These are phyloP conservation scores for Venustoraphidia nigricollis DNA, from an alignment of 2,888 invertebrate genomes.

Conservation along the genomic window DNA sequence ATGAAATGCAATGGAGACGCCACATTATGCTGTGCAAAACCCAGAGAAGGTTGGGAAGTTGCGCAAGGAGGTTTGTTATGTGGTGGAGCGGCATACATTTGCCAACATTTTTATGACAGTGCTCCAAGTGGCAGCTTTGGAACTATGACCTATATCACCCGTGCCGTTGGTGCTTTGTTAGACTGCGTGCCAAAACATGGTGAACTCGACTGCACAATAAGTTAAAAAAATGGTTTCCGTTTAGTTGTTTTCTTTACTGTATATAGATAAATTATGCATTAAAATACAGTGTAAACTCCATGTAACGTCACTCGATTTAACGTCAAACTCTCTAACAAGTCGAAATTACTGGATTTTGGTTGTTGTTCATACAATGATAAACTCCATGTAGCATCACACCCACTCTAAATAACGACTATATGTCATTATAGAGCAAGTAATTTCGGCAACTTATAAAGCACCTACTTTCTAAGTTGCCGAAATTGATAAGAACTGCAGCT, in stretches of 20 bases:
- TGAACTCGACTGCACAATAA: slow-evolving; percentile 68
- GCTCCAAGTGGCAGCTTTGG: slow-evolving; percentile 96
- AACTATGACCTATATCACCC: slow-evolving; percentile 91
- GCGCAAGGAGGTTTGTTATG: slow-evolving; percentile 54
- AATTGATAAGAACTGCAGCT: too few relatives aligned
- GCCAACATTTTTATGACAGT: slow-evolving; percentile 94
- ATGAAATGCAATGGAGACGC: slow-evolving; percentile 80
- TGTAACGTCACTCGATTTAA: too few relatives aligned
- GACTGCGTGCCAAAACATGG: slow-evolving; percentile 61
- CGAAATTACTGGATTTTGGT: too few relatives aligned
- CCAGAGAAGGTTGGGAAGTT: slow-evolving; percentile 42
- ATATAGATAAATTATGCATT: too few relatives aligned
- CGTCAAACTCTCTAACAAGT: too few relatives aligned
- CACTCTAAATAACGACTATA: too few relatives aligned
- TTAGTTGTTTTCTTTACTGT: background rate
- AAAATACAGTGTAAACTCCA: too few relatives aligned
- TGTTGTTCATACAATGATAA: too few relatives aligned
- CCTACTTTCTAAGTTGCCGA: too few relatives aligned
- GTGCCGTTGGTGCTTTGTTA: slow-evolving; percentile 61
- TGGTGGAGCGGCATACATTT: slow-evolving; percentile 88
- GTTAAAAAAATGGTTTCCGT: slow-evolving; percentile 25
- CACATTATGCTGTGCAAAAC: slow-evolving; percentile 82
- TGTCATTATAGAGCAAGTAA: too few relatives aligned
- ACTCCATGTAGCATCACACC: too few relatives aligned
- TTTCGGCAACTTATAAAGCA: too few relatives aligned